Base-by-base conservation (phyloP, 2,888 invertebrate species). In the Tribolium freemani region DNA sequence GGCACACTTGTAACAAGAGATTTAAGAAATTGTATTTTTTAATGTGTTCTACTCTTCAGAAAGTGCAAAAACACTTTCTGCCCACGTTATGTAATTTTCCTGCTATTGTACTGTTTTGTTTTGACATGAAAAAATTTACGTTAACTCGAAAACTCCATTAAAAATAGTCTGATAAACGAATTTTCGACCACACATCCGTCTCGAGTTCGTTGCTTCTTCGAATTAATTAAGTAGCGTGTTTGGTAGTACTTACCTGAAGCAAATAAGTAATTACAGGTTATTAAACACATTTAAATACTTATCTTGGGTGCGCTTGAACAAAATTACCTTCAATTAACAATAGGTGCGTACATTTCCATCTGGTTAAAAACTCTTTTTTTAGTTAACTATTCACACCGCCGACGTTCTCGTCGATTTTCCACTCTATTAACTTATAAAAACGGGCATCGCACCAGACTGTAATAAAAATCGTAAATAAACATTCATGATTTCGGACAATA, bases 171-270 rank as follows among this genome's bases (percentile, higher is more conserved):
- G 26, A 26, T 26, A 26, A 10, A 50, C 13, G 8, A 50, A 16
- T 10, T 3, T 50, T 50, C 5, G 6, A 11, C 45, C 8, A 45
- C 45, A 6, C 45, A 45, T 45, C 45, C 8, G 26, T 26, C 26
- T 26, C 9, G 30, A 26, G 57, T 57, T 57, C 60, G 60, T 60
- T 60, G 60, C 46, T 60, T 60, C 46, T 3, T 60, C 38, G 38
- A 38, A 38, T 44, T 48, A 48, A 16, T 20, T 26, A 56, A 56
- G 10, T 31, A 13, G 31, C 56, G 56, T 56, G 56, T 21, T 16
- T 48, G n/a, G 16, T 48, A 38, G 38, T 51, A n/a, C 21, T 16
- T 21, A 21, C 57, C 57, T 20, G 16, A 44, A 20, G 57, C 44
- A 11, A 10, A 13, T 57, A 9, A 31, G n/a, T 57, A 57, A 57